Evolutionary conservation across 2,888 invertebrate species (phyloP), one percentile per base, ranked within the genome.

Genomic region (Polymixis flavicincta): DNA sequence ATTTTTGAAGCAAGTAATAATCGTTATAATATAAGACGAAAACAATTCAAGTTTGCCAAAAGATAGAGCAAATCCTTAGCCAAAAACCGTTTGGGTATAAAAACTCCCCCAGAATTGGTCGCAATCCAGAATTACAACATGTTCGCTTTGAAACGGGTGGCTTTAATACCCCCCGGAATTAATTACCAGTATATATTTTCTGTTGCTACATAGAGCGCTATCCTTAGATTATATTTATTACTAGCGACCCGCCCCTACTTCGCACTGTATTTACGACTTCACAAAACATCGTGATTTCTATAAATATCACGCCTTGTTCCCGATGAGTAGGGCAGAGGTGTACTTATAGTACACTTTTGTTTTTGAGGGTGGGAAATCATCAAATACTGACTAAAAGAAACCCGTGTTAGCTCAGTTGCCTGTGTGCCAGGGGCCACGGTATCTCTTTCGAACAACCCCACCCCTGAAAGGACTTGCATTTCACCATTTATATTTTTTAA

Each of bases 51-150:
- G 54, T 76, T 60, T 78, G 78, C 78, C 82, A 82, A 66, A 65
- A 82, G 54, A 78, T 75, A 76, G 42, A 1, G 17, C 25, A 17
- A 42, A 50, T 66, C 54, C 25, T 61, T 66, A 66, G 82, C 78
- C 78, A 78, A 78, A 50, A 82, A 66, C 65, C 25, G 28, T 50
- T 76, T 50, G 60, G 55, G 48, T 14, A 19, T 25, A 50, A 54
- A 82, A 65, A 45, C 82, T 32, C 45, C 64, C 57, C 14, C 37
- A 48, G 57, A 61, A 75, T 61, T 78, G 78, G 78, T 76, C 76
- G 55, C 54, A 54, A 48, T 78, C 78, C 78, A 76, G 76, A 82
- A 54, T 50, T 63, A 74, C 54, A 74, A 22, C 74, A 17, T 50
- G 50, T 25, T 28, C 48, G 50, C 54, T 63, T 55, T 37, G 61